phyloP scores from a whole-genome alignment of 2,113 vertebrate genomes.

The Copsychus sechellarum region DNA sequence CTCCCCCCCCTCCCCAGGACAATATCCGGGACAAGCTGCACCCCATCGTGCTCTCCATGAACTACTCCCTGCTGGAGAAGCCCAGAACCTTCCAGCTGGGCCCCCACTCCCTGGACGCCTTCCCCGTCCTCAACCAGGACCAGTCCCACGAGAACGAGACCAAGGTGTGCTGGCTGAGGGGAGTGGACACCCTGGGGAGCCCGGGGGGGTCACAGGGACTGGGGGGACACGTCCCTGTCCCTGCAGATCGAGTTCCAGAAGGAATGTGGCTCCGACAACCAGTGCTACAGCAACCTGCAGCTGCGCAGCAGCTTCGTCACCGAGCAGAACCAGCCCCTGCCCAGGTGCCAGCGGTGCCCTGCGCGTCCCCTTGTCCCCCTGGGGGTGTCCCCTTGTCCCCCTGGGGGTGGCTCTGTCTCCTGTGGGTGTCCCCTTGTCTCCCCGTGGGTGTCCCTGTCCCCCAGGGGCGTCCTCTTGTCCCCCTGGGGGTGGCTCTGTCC shows the following conservation, averaged over 20 bases:
- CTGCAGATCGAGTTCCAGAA: constrained; percentile 90
- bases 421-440: too few species aligned
- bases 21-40: constrained; percentile 86
- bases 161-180: constrained; percentile 79
- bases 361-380: too few species aligned
- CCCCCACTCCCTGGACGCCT: constrained; percentile 79
- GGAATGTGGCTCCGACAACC: constrained; percentile 88
- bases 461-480: too few species aligned
- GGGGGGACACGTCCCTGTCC: not conserved
- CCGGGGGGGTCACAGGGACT: not conserved
- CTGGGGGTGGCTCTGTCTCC: accelerated
- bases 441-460: too few species aligned
- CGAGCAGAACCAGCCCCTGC: constrained; percentile 65
- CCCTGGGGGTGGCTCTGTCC: too few species aligned
- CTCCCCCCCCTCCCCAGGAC: constrained; percentile 63
- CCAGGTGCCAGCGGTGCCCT: constrained; percentile 1
- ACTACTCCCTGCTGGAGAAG: constrained; percentile 76
- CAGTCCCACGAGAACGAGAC: constrained; percentile 72
- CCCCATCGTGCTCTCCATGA: constrained; percentile 86
- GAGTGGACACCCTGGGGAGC: not conserved
- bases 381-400: too few species aligned
- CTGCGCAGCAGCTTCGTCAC: constrained; percentile 78
- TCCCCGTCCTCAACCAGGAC: constrained; percentile 84
- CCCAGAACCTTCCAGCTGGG: constrained; percentile 49
- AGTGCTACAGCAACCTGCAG: constrained; percentile 90